Conservation (phyloP, 2,888 invertebrate species). For the Sialis fuliginosa region DNA sequence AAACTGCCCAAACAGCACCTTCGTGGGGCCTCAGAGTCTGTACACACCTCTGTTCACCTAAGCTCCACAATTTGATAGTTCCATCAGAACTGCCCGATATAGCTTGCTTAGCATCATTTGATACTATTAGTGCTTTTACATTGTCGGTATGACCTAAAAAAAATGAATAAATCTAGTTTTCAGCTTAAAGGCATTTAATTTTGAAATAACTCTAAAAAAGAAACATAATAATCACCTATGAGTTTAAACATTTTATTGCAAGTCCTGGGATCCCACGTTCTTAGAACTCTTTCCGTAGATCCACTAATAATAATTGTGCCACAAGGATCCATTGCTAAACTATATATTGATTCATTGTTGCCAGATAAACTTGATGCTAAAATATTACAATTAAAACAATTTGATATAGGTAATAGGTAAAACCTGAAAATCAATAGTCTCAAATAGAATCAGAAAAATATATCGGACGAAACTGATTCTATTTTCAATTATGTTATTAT, state of each 20-base stretch:
- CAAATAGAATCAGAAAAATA: too few relatives aligned
- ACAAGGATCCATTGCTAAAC: conserved; percentile 92
- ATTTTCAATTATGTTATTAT: too few relatives aligned
- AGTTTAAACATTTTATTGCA: conserved; percentile 91
- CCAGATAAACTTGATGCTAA: conserved; percentile 87
- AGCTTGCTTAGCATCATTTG: conserved; percentile 89
- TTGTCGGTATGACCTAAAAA: conserved; percentile 75
- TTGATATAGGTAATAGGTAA: too few relatives aligned
- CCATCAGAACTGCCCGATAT: conserved; percentile 97
- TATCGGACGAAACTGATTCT: neutral
- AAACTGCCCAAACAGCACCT: conserved; percentile 92
- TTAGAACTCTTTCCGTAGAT: conserved; percentile 83
- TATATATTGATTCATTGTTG: conserved; percentile 96
- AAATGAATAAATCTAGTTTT: neutral
- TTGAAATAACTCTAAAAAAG: too few relatives aligned
- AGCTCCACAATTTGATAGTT: conserved; percentile 90
- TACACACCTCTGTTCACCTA: conserved; percentile 72
- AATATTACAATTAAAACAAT: neutral
- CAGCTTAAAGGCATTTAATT: too few relatives aligned
- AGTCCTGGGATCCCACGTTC: conserved; percentile 94
- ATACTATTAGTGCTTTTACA: conserved; percentile 87
- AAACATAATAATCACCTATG: conserved; percentile 35
- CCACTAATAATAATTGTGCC: conserved; percentile 94
- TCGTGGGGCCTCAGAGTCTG: conserved; percentile 86
- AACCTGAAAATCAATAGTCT: neutral